These are phyloP conservation scores for Pollimyrus isidori DNA, from an alignment of 2,113 vertebrate species.

Conservation along the genomic window DNA sequence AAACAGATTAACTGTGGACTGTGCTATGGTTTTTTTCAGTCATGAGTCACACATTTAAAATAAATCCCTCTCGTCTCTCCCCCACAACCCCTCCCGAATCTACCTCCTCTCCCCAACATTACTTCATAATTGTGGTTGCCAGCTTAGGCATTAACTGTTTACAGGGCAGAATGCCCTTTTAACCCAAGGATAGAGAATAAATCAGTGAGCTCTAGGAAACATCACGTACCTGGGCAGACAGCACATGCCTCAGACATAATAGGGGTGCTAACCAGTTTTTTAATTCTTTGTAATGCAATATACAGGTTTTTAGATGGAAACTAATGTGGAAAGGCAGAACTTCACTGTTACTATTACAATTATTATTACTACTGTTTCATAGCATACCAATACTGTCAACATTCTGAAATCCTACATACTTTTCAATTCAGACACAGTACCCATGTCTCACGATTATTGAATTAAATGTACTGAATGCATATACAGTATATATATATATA, in stretches of 20 bases:
- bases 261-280: not conserved
- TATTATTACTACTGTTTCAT: not conserved
- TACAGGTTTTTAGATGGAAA: not conserved
- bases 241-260: not conserved
- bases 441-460: not conserved
- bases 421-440: not conserved
- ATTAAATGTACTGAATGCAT: not conserved
- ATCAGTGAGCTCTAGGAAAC: not conserved
- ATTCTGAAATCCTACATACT: not conserved
- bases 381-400: not conserved
- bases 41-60: slow-evolving; percentile 8
- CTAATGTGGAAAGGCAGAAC: not conserved
- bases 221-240: not conserved
- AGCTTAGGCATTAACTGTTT: not conserved
- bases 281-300: not conserved
- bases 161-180: not conserved
- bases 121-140: not conserved
- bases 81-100: not conserved
- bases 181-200: not conserved
- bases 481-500: too few relatives aligned
- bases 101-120: not conserved
- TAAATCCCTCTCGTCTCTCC: not conserved
- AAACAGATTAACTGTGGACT: not conserved
- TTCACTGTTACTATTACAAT: not conserved
- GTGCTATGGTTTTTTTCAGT: not conserved